Base-by-base conservation (phyloP, 2,888 invertebrate genomes). In the Rutpela maculata region DNA sequence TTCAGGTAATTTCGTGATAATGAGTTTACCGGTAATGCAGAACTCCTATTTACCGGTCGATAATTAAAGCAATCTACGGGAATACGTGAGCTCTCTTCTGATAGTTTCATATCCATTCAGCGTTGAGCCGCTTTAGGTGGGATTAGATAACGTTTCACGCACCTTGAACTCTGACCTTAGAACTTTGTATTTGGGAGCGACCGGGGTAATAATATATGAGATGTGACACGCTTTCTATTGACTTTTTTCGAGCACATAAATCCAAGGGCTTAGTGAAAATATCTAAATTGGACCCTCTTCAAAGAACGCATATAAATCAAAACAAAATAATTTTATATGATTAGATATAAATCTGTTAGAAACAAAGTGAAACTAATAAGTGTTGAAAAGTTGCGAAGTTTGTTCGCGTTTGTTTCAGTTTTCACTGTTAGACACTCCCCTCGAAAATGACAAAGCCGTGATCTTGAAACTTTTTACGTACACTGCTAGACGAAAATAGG, bases 61-160 rank as follows among this genome's bases (percentile, higher is more conserved):
- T 82, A 82, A 81, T 81, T 81, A 80, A 82, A 81, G 81, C 79
- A 80, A 82, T 81, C 78, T 81, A 81, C 65, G 60, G 77, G 78
- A 75, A 71, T 67, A 65, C 79, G 79, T 78, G 80, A 79, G 78
- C 65, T 73, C 77, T 63, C 67, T 56, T 67, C 69, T 26, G 63
- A 77, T 76, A 75, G 68, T 78, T 74, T 75, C 72, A 76, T 74
- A 79, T 78, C 80, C 77, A 77, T 80, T 76, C 77, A 77, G 76
- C 73, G 74, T 74, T 75, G 71, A 76, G 77, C 55, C 73, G 77
- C 75, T 63, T 75, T 69, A 78, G 77, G 66, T 72, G 62, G 75
- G 66, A 77, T 65, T 62, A 80, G 81, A 78, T 80, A 81, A 79
- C 78, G 79, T 80, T 81, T 71, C 78, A 81, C 78, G 79, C 79